Evolutionary conservation across 2,888 invertebrate genomes (phyloP), one percentile per base, ranked within the genome.

Genomic region (Nebria brevicollis): DNA sequence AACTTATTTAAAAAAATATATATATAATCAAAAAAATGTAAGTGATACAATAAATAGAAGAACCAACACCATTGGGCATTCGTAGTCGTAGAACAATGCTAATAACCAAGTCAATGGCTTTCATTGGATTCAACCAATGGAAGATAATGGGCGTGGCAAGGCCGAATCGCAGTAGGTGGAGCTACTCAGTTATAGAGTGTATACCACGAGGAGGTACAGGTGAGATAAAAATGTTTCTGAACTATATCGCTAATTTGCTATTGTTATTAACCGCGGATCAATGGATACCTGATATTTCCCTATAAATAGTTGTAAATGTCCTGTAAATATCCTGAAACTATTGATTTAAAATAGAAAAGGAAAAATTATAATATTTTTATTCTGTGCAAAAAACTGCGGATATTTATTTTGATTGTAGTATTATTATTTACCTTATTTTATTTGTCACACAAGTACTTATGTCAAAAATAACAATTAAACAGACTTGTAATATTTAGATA

Each of bases 21-120:
- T 11, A 54, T 54, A 3, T 54, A 54, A 54, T n/a, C n/a, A n/a
- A n/a, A n/a, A n/a, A 54, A 54, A 54, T 54, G 54, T 11, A 11
- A 5, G 54, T 54, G 4, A 34, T 34, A 4, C 34, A 82, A 20
- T 83, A 83, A 66, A 78, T 82, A n/a, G 82, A 83, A 10, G 82
- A 82, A 42, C 82, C 83, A 26, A 74, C 80, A 80, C 78, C 80
- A 54, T 54, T 13, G 54, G 11, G 1, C 54, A 13, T 54, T 54
- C 54, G 54, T 54, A 54, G 8, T 54, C 7, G 54, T 54, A 54
- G 8, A 13, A 54, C 54, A 54, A 54, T 7, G 54, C 8, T 54
- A 54, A 54, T 13, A 54, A 54, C 54, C 54, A 13, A 11, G 54
- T 1, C 54, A 54, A 54, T 54, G 54, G 54, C 20, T 13, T 8